Conservation (phyloP, 2,888 invertebrate genomes). For the Amitus sp. region DNA sequence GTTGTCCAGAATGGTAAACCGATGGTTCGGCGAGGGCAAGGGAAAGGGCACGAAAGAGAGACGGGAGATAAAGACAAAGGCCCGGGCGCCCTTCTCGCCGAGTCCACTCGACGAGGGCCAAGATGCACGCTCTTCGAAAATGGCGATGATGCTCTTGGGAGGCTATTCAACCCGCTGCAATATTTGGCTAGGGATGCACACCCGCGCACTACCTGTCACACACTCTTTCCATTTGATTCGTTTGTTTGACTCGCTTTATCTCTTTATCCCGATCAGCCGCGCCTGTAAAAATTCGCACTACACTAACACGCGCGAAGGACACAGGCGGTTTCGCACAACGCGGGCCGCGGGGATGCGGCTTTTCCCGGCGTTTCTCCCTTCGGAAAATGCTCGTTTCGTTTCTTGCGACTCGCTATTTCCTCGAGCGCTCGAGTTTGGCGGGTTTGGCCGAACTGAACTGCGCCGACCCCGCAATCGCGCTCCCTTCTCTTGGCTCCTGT, state of each 20-base stretch:
- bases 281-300: neutral
- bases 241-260: constrained; percentile 4
- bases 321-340: neutral
- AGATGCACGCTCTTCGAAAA: constrained; percentile 32
- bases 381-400: neutral
- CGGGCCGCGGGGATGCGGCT: neutral
- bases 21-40: constrained; percentile 5
- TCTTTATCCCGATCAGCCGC: neutral
- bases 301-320: neutral
- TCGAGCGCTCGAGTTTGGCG: neutral
- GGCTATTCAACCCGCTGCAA: no score
- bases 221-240: neutral
- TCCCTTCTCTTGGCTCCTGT: neutral
- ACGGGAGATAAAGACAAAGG: constrained; percentile 27
- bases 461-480: no score
- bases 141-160: constrained; percentile 9
- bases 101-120: constrained; percentile 28
- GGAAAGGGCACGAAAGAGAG: constrained; percentile 11
- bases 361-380: neutral
- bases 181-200: neutral
- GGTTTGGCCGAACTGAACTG: constrained; percentile 6
- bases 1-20: constrained; percentile 22
- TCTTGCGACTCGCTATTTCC: neutral
- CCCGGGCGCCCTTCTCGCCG: constrained; percentile 36
- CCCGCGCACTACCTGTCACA: constrained; percentile 4